A percentile compares a stretch with the other conserved stretches of the same genome.
phyloP scores from a whole-genome alignment of 2,113 vertebrate species.

The Otis tarda region DNA sequence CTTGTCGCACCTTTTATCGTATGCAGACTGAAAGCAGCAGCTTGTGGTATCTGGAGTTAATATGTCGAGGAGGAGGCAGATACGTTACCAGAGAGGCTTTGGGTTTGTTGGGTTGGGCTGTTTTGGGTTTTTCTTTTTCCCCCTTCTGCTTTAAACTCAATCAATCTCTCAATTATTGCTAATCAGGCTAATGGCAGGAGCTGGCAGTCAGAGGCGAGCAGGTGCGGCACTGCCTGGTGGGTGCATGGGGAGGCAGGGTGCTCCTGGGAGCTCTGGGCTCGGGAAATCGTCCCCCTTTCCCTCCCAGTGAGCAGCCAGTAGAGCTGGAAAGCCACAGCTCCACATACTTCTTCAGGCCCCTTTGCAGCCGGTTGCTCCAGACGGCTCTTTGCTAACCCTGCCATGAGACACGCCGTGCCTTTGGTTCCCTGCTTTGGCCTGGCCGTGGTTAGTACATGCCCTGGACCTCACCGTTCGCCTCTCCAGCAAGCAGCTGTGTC shows the following conservation, averaged over 20 bases:
- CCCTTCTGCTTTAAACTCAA: background rate
- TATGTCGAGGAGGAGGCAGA: background rate
- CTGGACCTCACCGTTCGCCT: background rate
- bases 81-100: background rate
- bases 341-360: fast-evolving
- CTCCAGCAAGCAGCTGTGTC: fast-evolving
- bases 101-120: background rate
- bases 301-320: background rate
- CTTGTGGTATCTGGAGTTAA: slow-evolving; percentile 44
- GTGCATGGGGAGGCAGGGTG: background rate
- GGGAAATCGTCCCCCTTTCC: background rate
- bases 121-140: background rate
- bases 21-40: slow-evolving; percentile 32
- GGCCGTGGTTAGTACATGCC: fast-evolving
- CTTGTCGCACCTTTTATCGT: slow-evolving; percentile 64
- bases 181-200: background rate
- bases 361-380: background rate
- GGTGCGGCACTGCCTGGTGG: background rate
- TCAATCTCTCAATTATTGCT: background rate
- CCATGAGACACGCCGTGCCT: fast-evolving
- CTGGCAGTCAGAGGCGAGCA: background rate
- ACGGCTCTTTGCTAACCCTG: fast-evolving
- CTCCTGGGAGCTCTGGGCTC: background rate
- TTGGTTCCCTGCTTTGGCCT: background rate
- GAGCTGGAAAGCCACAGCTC: background rate